A percentile compares a stretch with the other conserved stretches of the same genome.
Conservation (phyloP, 2,888 invertebrate species). For the Pteria penguin region DNA sequence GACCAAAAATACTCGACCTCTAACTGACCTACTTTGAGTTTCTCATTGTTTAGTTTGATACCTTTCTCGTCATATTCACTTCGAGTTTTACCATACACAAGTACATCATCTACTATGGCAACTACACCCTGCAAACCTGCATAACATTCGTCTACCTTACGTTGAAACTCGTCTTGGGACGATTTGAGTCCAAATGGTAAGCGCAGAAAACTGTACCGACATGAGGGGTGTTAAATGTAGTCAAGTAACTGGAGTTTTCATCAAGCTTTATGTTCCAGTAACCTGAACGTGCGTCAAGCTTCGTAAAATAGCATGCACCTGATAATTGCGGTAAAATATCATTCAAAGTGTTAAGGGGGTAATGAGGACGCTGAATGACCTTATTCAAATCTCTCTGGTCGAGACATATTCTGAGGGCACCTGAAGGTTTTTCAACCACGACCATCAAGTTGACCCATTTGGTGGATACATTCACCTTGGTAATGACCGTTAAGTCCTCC, state of each 20-base stretch:
- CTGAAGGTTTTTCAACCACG: too few relatives aligned
- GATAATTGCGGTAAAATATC: constrained; percentile 46
- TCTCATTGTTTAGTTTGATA: constrained; percentile 35
- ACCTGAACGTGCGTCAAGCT: constrained; percentile 47
- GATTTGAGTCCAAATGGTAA: too few relatives aligned
- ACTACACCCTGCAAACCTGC: constrained; percentile 38
- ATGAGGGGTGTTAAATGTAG: constrained; percentile 43
- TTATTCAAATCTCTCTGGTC: constrained; percentile 38
- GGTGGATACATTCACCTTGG: too few relatives aligned
- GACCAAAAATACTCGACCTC: constrained; percentile 45
- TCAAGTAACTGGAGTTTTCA: constrained; percentile 29
- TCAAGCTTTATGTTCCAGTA: constrained; percentile 53
- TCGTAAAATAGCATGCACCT: constrained; percentile 48
- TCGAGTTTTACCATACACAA: constrained; percentile 27
- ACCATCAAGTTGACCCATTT: too few relatives aligned
- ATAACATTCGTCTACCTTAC: constrained; percentile 39
- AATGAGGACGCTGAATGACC: constrained; percentile 45
- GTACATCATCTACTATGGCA: constrained; percentile 43
- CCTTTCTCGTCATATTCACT: constrained; percentile 53
- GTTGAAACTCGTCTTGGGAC: constrained; percentile 42
- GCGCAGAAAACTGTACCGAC: constrained; percentile 43
- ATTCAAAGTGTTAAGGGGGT: constrained; percentile 44
- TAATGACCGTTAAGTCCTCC: too few relatives aligned
- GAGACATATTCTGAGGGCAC: too few relatives aligned
- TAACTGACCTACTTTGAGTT: constrained; percentile 31